Conservation (phyloP, 2,797 vertebrate species). For the Chaetophractus vellerosus region DNA sequence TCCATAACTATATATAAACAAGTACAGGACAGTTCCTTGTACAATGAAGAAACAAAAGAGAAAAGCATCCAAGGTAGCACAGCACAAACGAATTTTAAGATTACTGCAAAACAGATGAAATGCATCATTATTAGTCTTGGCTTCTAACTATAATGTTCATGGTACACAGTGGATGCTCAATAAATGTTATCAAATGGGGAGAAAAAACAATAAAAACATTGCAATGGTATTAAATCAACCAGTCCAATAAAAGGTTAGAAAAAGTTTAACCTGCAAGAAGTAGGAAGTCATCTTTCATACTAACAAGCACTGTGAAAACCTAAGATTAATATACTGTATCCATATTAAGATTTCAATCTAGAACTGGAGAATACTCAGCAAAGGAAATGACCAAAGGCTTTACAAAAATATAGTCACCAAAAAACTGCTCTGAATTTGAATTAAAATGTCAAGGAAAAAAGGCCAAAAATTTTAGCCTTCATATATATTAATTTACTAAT, state of each 20-base stretch:
- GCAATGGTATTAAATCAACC: background rate
- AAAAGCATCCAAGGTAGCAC: background rate
- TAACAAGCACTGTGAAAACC: background rate
- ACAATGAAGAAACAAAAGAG: background rate
- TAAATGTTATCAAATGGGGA: background rate
- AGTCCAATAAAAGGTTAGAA: background rate
- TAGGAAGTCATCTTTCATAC: background rate
- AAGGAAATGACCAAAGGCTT: background rate
- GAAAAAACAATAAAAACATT: background rate
- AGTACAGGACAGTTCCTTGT: background rate
- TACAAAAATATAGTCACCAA: background rate
- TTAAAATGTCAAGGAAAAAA: background rate
- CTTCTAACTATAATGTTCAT: background rate
- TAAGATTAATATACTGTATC: background rate
- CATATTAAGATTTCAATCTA: background rate
- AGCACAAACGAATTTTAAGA: background rate
- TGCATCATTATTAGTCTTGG: background rate
- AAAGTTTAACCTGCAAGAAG: background rate
- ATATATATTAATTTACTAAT: background rate
- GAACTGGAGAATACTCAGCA: background rate
- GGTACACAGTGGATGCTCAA: background rate
- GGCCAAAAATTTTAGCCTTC: background rate
- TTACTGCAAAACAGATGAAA: background rate
- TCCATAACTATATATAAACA: background rate
- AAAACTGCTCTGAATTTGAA: conserved; percentile 19